Evolutionary conservation across 2,113 vertebrate genomes (phyloP).

Genomic region (Pteruthius melanotis): DNA sequence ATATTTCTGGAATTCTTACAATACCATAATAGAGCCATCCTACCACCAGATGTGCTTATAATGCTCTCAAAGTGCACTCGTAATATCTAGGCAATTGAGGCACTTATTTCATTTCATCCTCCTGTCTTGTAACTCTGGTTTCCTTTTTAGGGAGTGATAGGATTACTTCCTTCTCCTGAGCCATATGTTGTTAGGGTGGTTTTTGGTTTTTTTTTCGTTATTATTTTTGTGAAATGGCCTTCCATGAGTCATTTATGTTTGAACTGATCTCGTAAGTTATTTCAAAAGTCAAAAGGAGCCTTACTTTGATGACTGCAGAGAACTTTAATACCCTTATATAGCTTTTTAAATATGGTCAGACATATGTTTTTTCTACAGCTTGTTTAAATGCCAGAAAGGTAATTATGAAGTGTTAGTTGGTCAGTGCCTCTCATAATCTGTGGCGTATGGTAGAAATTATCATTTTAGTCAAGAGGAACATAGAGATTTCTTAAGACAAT

Average conservation of each 20-base stretch:
- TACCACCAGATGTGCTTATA: constrained; percentile 8
- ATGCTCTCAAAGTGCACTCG: constrained; percentile 27
- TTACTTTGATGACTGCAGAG: constrained; percentile 40
- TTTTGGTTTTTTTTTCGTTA: neutral
- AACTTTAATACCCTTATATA: constrained; percentile 11
- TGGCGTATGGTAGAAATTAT: constrained; percentile 25
- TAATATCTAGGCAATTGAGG: constrained; percentile 10
- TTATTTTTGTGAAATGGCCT: constrained; percentile 12
- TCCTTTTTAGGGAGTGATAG: neutral
- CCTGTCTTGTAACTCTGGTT: constrained; percentile 7
- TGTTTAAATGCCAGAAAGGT: constrained; percentile 44
- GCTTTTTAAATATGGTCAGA: constrained; percentile 8
- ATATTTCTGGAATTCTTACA: constrained; percentile 30
- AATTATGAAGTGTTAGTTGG: constrained; percentile 53
- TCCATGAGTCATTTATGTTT: constrained; percentile 40
- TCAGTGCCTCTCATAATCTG: constrained; percentile 18
- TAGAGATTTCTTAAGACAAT: constrained; percentile 13
- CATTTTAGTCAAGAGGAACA: neutral
- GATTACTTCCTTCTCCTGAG: neutral
- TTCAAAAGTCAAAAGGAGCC: constrained; percentile 24
- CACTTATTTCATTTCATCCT: constrained; percentile 36
- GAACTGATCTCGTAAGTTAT: constrained; percentile 24
- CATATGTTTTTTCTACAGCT: neutral
- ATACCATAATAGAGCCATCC: constrained; percentile 31
- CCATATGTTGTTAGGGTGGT: neutral